These are phyloP conservation scores for Litocranius walleri DNA, from an alignment of 2,113 vertebrate genomes.

Conservation along the genomic window DNA sequence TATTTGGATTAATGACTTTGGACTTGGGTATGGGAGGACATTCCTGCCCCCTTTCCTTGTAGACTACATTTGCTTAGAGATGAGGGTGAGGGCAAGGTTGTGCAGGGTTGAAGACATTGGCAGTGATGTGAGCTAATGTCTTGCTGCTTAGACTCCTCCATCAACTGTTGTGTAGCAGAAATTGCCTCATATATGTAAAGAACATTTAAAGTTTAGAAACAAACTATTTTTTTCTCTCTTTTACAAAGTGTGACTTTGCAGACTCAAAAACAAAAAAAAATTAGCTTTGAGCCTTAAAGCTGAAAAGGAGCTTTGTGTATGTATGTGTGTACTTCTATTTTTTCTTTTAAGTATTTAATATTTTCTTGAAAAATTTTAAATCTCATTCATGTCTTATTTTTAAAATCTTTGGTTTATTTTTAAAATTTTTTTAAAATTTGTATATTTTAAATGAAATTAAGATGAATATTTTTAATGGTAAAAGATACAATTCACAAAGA, in stretches of 20 bases:
- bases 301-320: neutral
- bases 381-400: neutral
- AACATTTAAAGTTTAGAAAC: neutral
- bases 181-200: neutral
- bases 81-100: neutral
- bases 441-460: neutral
- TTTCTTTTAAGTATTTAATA: neutral
- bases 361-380: neutral
- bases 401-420: neutral
- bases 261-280: neutral
- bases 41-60: neutral
- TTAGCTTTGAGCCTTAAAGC: neutral
- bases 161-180: neutral
- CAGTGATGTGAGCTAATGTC: neutral
- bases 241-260: neutral
- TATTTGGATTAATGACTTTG: neutral
- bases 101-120: neutral
- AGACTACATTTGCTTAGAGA: neutral
- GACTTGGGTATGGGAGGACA: neutral
- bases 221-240: neutral
- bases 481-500: neutral
- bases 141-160: neutral
- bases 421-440: accelerated
- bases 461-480: neutral
- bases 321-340: neutral